Evolutionary conservation across 2,888 invertebrate species (phyloP).

Genomic region (Ischnura elegans): DNA sequence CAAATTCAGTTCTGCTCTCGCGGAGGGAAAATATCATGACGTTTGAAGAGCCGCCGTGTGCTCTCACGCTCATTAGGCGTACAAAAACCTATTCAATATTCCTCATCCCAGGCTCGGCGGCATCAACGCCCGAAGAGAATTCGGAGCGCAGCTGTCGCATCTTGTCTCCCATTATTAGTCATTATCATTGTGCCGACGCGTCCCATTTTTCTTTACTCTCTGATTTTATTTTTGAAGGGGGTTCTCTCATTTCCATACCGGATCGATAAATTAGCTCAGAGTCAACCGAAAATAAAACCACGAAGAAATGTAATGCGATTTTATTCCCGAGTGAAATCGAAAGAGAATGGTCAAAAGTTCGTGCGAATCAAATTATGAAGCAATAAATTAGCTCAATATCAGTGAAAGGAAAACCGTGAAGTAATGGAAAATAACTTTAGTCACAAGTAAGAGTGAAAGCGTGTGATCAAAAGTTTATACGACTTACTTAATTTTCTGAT

Average conservation of each 20-base stretch:
- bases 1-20: background rate
- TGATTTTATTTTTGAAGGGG: background rate
- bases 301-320: no score
- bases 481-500: no score
- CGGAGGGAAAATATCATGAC: background rate
- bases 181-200: constrained; percentile 21
- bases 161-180: constrained; percentile 14
- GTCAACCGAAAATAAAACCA: background rate
- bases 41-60: background rate
- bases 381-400: background rate
- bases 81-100: constrained; percentile 51
- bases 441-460: no score
- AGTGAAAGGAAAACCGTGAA: no score
- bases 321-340: no score
- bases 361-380: no score
- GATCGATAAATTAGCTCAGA: background rate
- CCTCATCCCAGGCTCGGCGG: background rate
- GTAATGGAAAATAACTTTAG: no score
- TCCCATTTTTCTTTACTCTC: background rate
- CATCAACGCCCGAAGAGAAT: constrained; percentile 32
- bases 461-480: no score
- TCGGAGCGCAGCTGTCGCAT: constrained; percentile 17
- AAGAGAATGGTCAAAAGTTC: no score
- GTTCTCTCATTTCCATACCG: background rate
- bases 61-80: constrained; percentile 3